Base-by-base conservation (phyloP, 1,140 invertebrate species). In the Zophobas atratus region DNA sequence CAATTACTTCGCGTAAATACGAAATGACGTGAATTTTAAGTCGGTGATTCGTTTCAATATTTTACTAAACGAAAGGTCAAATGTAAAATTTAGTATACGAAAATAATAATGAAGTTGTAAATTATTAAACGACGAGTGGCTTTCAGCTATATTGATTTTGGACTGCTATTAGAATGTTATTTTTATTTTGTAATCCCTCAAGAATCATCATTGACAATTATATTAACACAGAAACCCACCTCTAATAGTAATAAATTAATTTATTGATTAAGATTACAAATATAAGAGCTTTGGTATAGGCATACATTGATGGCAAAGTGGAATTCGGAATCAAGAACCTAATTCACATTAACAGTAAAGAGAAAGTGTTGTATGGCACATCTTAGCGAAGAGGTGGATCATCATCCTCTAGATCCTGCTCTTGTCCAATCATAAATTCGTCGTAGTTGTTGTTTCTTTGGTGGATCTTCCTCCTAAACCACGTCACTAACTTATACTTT, bases 381-480 rank as follows among this genome's bases (percentile, higher is more conserved):
- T 39, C 2, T 60, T 6, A 75, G 53, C 32, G 53, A 5, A 75
- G 36, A n/a, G 72, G 72, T 1, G 80, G 78, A n/a, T 72, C 73
- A 70, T 81, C 77, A 57, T 73, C 71, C 35, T 77, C 79, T 49
- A 75, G 78, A 73, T 84, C 81, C 46, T 82, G 78, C 33, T 84
- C 81, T 49, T 82, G 78, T n/a, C 82, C 81, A 60, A 83, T 83
- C 81, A 83, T 83, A 74, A 83, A 82, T 67, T 83, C 82, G 70
- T 83, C 81, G 71, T 83, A 83, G 56, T 79, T 83, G 51, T 78
- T 76, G 76, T 81, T 82, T 77, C 81, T 82, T 80, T 78, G 76
- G 48, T 75, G 53, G 0, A 82, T 80, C 39, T 71, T 80, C 41
- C 78, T 74, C 51, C 81, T 76, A 6, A 83, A 55, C 82, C 82